Base-by-base conservation (phyloP, 2,888 invertebrate genomes). In the Orgyia antiqua region DNA sequence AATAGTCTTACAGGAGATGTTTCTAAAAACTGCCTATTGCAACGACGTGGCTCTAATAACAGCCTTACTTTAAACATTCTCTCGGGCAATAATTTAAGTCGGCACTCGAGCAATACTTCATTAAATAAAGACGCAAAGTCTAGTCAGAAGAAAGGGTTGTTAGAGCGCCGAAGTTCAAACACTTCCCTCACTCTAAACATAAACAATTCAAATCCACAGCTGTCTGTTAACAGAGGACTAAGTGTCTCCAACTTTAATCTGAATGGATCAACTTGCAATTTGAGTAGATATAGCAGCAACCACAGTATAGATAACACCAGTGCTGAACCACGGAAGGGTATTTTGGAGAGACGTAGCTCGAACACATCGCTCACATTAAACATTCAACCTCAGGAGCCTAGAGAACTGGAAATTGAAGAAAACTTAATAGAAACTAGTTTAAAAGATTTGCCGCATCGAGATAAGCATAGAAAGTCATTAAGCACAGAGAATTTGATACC, bases 101-200 rank as follows among this genome's bases (percentile, higher is more conserved):
- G 89, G 5, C 88, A 89, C 48, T 87, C 88, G 1, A 90, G 89
- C 40, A 87, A 90, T 33, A 89, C 82, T 36, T 88, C 89, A 0
- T 66, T 89, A 2, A 88, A 83, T 35, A 82, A 80, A 55, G 84
- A 83, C 4, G 62, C 64, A 0, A 84, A 77, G 51, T 48, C 63
- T 0, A 68, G 68, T 0, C 87, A 78, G 24, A 88, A 89, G 23
- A 93, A 93, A 53, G 93, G 94, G 5, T 74, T 95, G 1, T 75
- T 95, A 3, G 95, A 95, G 64, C 89, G 97, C 13, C 88, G 97
- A 31, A 96, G 96, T 29, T 97, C 96, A 1, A 97, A 95, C 64
- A 95, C 96, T 0, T 96, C 96, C 33, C 79, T 97, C 1, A 96
- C 96, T 0, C 89, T 97, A 11, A 94, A 94, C 36, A 86, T 87